Evolutionary conservation across 2,113 vertebrate genomes (phyloP).

Genomic region (Danio rerio): DNA sequence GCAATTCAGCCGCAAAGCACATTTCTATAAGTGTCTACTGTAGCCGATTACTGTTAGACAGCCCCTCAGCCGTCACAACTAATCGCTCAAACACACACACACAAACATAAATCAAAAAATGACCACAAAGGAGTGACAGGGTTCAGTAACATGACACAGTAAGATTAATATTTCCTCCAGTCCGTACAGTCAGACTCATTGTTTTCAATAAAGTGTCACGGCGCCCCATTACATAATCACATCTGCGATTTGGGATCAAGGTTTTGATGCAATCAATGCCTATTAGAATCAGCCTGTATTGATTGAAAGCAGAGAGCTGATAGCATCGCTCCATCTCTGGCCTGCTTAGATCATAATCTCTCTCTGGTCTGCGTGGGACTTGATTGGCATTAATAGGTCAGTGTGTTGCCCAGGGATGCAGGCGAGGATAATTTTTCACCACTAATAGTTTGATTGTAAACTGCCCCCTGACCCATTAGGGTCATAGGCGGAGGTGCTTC

Average conservation of each 20-base stretch:
- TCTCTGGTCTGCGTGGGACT: conserved; percentile 45
- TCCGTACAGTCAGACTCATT: conserved; percentile 73
- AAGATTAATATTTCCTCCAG: conserved; percentile 76
- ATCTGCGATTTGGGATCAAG: conserved; percentile 79
- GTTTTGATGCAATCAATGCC: conserved; percentile 83
- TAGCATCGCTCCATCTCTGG: conserved; percentile 67
- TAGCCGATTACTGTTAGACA: not conserved
- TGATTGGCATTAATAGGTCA: conserved; percentile 58
- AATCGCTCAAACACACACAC: not conserved
- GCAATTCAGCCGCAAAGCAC: not conserved
- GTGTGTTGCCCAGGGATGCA: conserved; percentile 44
- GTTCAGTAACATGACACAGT: conserved; percentile 68
- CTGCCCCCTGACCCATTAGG: conserved; percentile 52
- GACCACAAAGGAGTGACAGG: conserved; percentile 63
- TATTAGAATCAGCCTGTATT: conserved; percentile 80
- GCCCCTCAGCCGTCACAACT: conserved; percentile 10
- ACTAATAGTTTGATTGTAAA: conserved; percentile 59
- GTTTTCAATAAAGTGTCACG: conserved; percentile 84
- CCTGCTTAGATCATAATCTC: conserved; percentile 51
- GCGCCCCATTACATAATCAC: conserved; percentile 79
- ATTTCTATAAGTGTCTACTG: not conserved
- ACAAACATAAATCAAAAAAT: conserved; percentile 36
- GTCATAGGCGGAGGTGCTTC: not conserved
- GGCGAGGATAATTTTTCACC: conserved; percentile 62
- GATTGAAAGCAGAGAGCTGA: conserved; percentile 79